These are phyloP conservation scores for Drosophila recens DNA, from an alignment of 2,888 invertebrate species.

Conservation along the genomic window DNA sequence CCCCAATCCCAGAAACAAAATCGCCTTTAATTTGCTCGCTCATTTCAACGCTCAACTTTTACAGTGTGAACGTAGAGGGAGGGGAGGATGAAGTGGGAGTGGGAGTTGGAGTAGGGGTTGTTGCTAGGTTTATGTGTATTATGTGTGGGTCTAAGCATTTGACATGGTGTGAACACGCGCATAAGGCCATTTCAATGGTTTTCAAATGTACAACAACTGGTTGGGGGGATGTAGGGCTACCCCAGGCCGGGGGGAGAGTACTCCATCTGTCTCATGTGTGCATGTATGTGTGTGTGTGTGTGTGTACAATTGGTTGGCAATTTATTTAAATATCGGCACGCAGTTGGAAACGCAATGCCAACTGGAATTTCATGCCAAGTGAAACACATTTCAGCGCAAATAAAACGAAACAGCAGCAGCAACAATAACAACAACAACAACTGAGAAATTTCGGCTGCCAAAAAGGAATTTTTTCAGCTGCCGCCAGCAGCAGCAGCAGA, in stretches of 20 bases:
- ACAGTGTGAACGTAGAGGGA: neutral
- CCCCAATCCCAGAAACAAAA: constrained; percentile 56
- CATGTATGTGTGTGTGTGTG: constrained; percentile 40
- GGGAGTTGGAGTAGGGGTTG: constrained; percentile 9
- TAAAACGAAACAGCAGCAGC: constrained; percentile 58
- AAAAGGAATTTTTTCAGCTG: constrained; percentile 81
- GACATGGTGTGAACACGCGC: constrained; percentile 78
- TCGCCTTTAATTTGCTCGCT: constrained; percentile 71
- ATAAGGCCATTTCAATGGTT: constrained; percentile 67
- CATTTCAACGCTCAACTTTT: constrained; percentile 35
- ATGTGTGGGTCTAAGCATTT: constrained; percentile 61
- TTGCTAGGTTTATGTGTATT: constrained; percentile 32
- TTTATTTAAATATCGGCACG: constrained; percentile 81
- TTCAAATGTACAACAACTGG: constrained; percentile 50
- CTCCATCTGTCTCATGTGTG: constrained; percentile 26
- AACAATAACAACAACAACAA: constrained; percentile 34
- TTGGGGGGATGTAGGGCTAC: constrained; percentile 5
- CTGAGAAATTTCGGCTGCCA: constrained; percentile 64
- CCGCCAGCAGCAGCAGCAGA: constrained; percentile 45
- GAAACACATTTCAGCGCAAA: constrained; percentile 63
- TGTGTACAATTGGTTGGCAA: constrained; percentile 77
- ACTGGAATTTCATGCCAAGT: constrained; percentile 77
- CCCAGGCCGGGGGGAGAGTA: constrained; percentile 2
- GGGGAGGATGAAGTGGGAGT: neutral
- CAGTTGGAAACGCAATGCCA: constrained; percentile 79